Conservation (phyloP, 1,140 invertebrate species). For the Drosophila serrata region DNA sequence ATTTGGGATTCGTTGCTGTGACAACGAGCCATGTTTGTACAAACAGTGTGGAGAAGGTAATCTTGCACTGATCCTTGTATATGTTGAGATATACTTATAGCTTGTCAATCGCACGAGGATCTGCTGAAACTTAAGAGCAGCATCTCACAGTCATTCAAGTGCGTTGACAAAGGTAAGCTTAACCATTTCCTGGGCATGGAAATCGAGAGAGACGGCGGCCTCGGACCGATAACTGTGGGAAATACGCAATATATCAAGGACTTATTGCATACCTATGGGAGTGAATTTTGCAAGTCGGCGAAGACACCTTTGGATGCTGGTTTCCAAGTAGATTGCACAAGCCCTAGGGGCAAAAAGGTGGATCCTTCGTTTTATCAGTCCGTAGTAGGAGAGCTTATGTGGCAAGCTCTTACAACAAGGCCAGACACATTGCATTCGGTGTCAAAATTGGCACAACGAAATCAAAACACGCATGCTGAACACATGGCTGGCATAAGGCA, state of each 20-base stretch:
- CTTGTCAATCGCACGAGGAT: neutral
- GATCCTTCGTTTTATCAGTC: neutral
- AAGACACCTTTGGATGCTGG: no score
- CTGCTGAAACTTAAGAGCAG: neutral
- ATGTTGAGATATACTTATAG: constrained; percentile 1
- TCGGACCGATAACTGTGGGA: neutral
- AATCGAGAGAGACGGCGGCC: neutral
- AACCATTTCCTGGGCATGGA: neutral
- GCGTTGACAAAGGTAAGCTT: no score
- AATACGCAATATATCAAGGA: no score
- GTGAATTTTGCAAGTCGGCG: neutral
- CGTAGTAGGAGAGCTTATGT: no score
- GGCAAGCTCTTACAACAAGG: no score
- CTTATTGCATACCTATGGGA: neutral
- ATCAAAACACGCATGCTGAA: no score
- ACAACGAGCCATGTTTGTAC: no score
- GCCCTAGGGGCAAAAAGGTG: neutral
- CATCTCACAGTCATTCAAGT: no score
- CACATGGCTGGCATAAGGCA: neutral
- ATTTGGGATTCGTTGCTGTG: neutral
- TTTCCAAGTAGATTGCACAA: neutral
- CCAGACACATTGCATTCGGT: no score
- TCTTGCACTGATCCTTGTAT: no score
- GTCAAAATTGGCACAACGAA: no score
- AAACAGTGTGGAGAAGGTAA: no score